These are phyloP conservation scores for Calyptommatus sinebrachiatus DNA, from an alignment of 2,113 vertebrate species.

Conservation along the genomic window DNA sequence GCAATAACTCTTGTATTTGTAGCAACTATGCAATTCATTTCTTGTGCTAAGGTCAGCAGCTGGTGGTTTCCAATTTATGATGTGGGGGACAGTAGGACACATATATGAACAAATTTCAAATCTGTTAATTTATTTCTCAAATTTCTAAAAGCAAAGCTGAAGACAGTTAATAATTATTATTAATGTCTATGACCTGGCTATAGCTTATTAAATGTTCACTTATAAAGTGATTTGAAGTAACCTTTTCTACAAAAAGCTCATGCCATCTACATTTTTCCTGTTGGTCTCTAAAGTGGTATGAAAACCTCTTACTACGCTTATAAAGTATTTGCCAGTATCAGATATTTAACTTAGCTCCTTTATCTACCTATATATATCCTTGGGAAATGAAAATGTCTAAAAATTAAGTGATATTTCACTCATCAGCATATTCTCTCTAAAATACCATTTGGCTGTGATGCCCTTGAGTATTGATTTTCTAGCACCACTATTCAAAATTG, in stretches of 20 bases:
- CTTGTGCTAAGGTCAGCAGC: background rate
- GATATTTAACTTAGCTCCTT: background rate
- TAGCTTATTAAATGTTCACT: background rate
- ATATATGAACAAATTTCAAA: constrained; percentile 13
- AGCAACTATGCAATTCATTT: background rate
- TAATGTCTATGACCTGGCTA: background rate
- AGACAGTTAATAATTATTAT: background rate
- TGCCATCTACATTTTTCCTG: no score
- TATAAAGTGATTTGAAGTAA: no score
- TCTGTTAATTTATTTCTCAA: background rate
- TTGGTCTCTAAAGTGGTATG: no score
- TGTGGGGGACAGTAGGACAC: constrained; percentile 24
- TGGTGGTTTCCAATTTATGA: background rate
- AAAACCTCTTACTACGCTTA: no score
- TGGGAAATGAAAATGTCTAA: background rate
- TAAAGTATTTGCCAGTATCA: no score
- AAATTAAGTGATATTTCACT: background rate
- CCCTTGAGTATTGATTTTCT: background rate
- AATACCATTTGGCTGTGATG: background rate
- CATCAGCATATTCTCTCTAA: no score
- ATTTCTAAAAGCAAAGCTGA: background rate
- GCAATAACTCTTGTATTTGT: background rate
- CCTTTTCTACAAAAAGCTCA: no score
- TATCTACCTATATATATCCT: no score
- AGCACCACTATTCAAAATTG: background rate